These are phyloP conservation scores for Epinephelus cyanopodus DNA, from an alignment of 2,113 vertebrate species.

Conservation along the genomic window DNA sequence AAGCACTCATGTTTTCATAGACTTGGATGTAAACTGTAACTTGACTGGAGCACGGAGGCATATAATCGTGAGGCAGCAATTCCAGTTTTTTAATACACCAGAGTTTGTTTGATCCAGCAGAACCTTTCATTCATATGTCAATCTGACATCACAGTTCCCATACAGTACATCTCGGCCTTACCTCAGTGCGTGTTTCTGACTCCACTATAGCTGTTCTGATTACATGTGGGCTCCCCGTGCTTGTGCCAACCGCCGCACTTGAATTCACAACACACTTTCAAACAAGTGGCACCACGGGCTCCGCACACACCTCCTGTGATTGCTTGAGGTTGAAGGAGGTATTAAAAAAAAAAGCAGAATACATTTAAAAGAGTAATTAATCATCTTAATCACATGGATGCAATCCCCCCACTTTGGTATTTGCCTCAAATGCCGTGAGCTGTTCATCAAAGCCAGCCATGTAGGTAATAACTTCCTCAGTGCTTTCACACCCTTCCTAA, in stretches of 20 bases:
- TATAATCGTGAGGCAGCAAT: no score
- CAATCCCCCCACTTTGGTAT: slow-evolving; percentile 71
- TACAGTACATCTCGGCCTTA: background rate
- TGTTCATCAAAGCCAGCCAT: slow-evolving; percentile 82
- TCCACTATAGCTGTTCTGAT: slow-evolving; percentile 40
- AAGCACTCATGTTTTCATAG: no score
- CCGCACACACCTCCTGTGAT: slow-evolving; percentile 41
- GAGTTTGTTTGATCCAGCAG: slow-evolving; percentile 25
- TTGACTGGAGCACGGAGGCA: no score
- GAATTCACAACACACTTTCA: slow-evolving; percentile 43
- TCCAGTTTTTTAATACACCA: background rate
- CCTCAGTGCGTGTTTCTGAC: background rate
- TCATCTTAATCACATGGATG: slow-evolving; percentile 78
- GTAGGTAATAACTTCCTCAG: slow-evolving; percentile 79
- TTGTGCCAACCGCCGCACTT: slow-evolving; percentile 27
- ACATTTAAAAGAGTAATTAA: slow-evolving; percentile 77
- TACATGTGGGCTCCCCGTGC: slow-evolving; percentile 30
- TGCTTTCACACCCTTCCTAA: slow-evolving; percentile 67
- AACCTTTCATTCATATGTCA: slow-evolving; percentile 18
- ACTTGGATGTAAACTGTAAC: no score
- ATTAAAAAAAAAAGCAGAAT: slow-evolving; percentile 42
- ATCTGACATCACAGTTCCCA: slow-evolving; percentile 1
- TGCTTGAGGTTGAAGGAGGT: slow-evolving; percentile 56
- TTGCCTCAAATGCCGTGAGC: slow-evolving; percentile 65
- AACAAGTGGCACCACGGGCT: slow-evolving; percentile 33